Evolutionary conservation across 2,797 vertebrate genomes (phyloP), one percentile per base, ranked within the genome.

Genomic region (Pygocentrus nattereri): DNA sequence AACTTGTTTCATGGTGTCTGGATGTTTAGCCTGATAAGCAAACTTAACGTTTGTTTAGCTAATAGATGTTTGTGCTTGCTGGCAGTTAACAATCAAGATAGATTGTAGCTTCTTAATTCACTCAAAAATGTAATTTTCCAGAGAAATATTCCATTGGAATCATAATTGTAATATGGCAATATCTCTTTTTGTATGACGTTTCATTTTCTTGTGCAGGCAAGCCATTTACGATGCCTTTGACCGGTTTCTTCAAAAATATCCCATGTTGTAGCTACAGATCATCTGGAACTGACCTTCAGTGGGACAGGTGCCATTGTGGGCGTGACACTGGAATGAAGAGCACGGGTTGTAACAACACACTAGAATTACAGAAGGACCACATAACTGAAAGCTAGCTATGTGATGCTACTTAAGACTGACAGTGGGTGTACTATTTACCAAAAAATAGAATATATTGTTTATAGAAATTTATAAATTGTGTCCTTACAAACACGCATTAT

Each of bases 221-320:
- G 97, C 98, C 13, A 99, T 99, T 90, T 99, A 99, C 18, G 97
- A 99, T 54, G 96, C 97, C 0, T 99, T 97, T 88, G 93, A 97
- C 88, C 95, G 96, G 80, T 99, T 97, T 87, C 94, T 96, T 85
- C 93, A 90, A 87, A 99, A 99, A 91, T 98, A 99, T 1, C 85
- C 96, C 25, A 85, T 91, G 77, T 89, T 87, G 67, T 89, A 92
- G 27, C 90, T 84, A 58, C 19, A 34, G 64, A 47, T 65, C 38
- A 52, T 84, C 52, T 68, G 21, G 54, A 59, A 62, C 62, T 34
- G 25, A 21, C 27, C 56, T 49, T 81, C 34, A 27, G 10, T 44
- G 27, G n/a, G 52, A 80, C 73, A 25, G 62, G 34, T 65, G 38
- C 64, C 41, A 19, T 54, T 80, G 68, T 80, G 19, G 54, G 70